Base-by-base conservation (phyloP, 2,113 vertebrate species). In the Nycticebus coucang region DNA sequence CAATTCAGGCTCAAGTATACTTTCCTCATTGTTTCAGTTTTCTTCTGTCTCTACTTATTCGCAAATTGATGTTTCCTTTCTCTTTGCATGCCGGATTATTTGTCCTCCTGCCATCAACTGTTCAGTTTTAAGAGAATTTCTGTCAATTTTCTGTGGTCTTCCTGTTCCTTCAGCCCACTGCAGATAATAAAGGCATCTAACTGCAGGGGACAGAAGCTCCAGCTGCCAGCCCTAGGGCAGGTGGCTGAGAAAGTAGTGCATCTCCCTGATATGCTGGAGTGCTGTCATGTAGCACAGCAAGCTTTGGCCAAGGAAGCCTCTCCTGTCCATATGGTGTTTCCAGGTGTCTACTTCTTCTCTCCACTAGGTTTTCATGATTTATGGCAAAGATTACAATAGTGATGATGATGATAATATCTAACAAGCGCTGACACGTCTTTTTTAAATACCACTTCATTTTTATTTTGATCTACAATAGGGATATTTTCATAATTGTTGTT, bases 81-180 rank as follows among this genome's bases (percentile, higher is more conserved):
- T 78, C 17, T 71, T 86, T 79, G 15, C 24, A 69, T 62, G 1
- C 59, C 66, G 68, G n/a, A 81, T 94, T 77, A 78, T 89, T 87
- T 89, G 68, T 79, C 75, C 26, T 72, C 57, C n/a, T 69, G 50
- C 60, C 68, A 59, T 72, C 69, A 86, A 41, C 7, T 68, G 37
- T 14, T 94, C 92, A 85, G 71, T 95, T 81, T 80, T 72, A 84
- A 87, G 72, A 91, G 37, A 64, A 72, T 88, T 69, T 81, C 72
- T 92, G 64, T 88, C 89, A 92, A n/a, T n/a, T 69, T 83, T n/a
- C 35, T 72, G 80, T 8, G n/a, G n/a, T 87, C 72, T 74, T 97
- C 64, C 80, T 77, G 35, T 77, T 50, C 30, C 19, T 5, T 55
- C 53, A 75, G 22, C 19, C 26, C 24, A 55, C 3, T 79, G 69